Percentiles rank a stretch among this genome's conserved stretches.
Evolutionary conservation across 2,888 invertebrate species (phyloP).

Genomic region (Spisula solida): DNA sequence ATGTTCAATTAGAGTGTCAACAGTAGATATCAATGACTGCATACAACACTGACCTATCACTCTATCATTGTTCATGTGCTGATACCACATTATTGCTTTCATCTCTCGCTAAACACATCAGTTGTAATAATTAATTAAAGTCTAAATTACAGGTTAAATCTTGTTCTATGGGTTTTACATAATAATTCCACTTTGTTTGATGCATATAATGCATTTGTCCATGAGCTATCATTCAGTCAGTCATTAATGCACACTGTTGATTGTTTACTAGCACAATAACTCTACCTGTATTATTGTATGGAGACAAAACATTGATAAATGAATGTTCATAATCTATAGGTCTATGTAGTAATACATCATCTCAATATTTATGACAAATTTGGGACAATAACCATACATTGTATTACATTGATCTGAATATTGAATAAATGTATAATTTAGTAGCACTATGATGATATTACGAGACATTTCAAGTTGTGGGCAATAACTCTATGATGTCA

Average conservation of each 20-base stretch:
- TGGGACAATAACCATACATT: not conserved
- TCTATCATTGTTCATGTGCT: no score
- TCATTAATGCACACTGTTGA: not conserved
- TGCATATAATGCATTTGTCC: not conserved
- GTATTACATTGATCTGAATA: not conserved
- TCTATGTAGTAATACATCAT: not conserved
- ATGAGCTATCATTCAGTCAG: not conserved
- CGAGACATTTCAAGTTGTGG: not conserved
- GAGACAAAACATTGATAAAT: not conserved
- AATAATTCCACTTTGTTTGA: not conserved
- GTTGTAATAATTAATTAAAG: not conserved
- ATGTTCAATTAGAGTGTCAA: slow-evolving; percentile 1
- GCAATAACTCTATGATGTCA: not conserved
- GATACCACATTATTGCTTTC: no score
- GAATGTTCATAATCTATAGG: not conserved
- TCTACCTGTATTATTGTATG: not conserved
- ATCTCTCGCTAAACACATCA: no score
- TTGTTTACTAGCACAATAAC: not conserved
- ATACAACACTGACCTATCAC: no score
- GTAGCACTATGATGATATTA: not conserved
- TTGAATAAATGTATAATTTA: not conserved
- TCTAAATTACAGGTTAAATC: not conserved
- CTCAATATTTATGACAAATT: not conserved
- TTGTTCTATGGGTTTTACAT: not conserved
- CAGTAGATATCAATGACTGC: not conserved